Percentiles rank a stretch among this genome's conserved stretches.
Evolutionary conservation across 2,797 vertebrate genomes (phyloP).

Genomic region (Heteromormyrus szaboi): DNA sequence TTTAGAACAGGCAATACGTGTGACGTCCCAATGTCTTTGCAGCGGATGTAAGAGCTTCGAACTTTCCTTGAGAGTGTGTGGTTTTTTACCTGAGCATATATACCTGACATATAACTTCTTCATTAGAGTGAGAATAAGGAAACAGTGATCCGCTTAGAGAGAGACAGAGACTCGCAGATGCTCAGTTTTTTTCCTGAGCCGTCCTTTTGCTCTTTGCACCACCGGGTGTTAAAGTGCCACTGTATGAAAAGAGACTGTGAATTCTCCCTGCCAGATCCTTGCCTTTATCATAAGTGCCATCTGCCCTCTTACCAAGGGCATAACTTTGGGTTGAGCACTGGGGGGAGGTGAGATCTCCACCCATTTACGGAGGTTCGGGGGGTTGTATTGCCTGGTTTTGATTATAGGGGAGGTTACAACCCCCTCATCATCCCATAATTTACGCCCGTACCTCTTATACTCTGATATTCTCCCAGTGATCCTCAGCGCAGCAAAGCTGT

Average conservation of each 20-base stretch:
- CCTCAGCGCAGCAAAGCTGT: not conserved
- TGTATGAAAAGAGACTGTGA: not conserved
- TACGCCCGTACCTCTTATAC: not conserved
- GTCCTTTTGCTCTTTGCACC: slow-evolving; percentile 3
- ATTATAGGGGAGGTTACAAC: not conserved
- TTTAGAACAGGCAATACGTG: not conserved
- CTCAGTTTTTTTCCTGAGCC: not conserved
- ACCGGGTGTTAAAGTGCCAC: not conserved
- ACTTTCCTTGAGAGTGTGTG: not conserved
- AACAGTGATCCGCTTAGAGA: not conserved
- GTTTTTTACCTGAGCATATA: not conserved
- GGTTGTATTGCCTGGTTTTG: not conserved
- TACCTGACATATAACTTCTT: not conserved
- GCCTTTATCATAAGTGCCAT: not conserved
- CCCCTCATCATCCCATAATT: not conserved
- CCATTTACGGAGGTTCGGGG: not conserved
- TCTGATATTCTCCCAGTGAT: not conserved
- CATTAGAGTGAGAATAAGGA: not conserved
- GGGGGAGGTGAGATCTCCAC: not conserved
- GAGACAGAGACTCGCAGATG: not conserved
- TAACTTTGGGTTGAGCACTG: not conserved
- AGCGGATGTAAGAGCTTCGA: not conserved
- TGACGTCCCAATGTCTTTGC: not conserved
- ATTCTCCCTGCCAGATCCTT: not conserved
- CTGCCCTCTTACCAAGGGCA: not conserved